A percentile compares a stretch with the other conserved stretches of the same genome.
Conservation (phyloP, 2,888 invertebrate species). For the Ormyrus pomaceus region DNA sequence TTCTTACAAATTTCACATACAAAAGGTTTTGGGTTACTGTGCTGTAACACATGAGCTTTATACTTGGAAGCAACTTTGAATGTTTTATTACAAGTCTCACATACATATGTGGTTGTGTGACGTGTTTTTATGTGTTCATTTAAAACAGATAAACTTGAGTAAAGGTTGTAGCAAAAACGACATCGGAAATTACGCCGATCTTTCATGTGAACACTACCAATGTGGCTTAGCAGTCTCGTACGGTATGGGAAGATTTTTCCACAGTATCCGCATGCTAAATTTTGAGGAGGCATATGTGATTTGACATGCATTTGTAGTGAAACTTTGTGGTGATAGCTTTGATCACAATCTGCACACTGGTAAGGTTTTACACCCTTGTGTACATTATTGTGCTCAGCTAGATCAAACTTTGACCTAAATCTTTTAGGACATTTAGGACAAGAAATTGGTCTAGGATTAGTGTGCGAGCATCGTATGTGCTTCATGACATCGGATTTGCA, state of each 20-base stretch:
- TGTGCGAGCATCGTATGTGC: constrained; percentile 74
- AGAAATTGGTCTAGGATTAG: constrained; percentile 73
- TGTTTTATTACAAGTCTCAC: constrained; percentile 72
- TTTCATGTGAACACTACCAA: constrained; percentile 73
- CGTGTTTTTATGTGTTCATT: constrained; percentile 73
- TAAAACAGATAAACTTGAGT: constrained; percentile 71
- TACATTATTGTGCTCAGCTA: constrained; percentile 73
- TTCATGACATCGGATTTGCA: constrained; percentile 75
- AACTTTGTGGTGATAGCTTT: constrained; percentile 74
- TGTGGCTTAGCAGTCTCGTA: constrained; percentile 72
- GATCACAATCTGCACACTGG: constrained; percentile 70
- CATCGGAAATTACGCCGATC: constrained; percentile 72
- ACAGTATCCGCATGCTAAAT: constrained; percentile 73
- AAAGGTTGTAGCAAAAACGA: constrained; percentile 73
- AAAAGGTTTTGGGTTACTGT: constrained; percentile 73
- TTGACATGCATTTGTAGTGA: constrained; percentile 74
- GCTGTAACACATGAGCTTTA: constrained; percentile 72
- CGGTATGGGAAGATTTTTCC: constrained; percentile 74
- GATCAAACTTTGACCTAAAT: constrained; percentile 73
- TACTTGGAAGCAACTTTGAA: constrained; percentile 73
- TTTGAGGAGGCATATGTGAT: constrained; percentile 73
- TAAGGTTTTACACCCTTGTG: constrained; percentile 74
- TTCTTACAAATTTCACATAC: constrained; percentile 72
- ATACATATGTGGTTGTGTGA: constrained; percentile 72
- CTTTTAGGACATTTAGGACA: constrained; percentile 74